Evolutionary conservation across 2,113 vertebrate genomes (phyloP), one percentile per base, ranked within the genome.

Genomic region (Nerophis ophidion): DNA sequence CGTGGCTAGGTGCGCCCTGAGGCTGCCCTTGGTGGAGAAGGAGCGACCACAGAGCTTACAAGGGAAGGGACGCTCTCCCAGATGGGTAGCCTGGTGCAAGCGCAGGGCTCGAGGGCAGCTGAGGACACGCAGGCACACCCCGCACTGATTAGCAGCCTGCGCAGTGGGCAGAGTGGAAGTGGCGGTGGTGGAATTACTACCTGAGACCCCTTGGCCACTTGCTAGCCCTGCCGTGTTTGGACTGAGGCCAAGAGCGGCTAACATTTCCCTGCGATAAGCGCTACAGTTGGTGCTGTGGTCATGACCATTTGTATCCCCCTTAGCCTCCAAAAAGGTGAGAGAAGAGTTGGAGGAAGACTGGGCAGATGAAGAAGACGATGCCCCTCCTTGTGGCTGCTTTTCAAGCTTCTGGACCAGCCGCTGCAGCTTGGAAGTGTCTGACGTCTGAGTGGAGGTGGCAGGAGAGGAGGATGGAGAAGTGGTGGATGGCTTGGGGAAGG

Each of bases 361-460:
- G 35, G 59, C 7, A 47, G 66, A 61, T 2, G 60, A 63, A 14
- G 70, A 65, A 17, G 72, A 71, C 5, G 78, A 72, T 11, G 68
- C 48, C 3, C 75, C 66, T 51, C 65, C 71, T 3, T 76, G 83
- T 60, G 90, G 88, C 53, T 92, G 91, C 19, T 93, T 93, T 71
- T 96, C 93, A 49, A 96, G 90, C 72, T 94, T 96, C 71, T 95
- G 93, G 2, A 94, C 94, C 50, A 96, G 76, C 15, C 94, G 88
- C 81, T 96, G 94, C 40, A 96, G 79, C 83, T 96, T 96, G 15
- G 93, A 94, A 1, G 94, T 97, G 79, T 97, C 94, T 0, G 94
- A 95, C 8, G 93, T 91, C n/a, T 90, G 83, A 8, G 84, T 70
- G 33, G 86, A 81, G 50, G 85, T 77, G 52, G 81, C 71, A 52